Percentiles rank a stretch among this genome's conserved stretches.
phyloP scores from a whole-genome alignment of 2,113 vertebrate genomes.

The Paramormyrops kingsleyae region DNA sequence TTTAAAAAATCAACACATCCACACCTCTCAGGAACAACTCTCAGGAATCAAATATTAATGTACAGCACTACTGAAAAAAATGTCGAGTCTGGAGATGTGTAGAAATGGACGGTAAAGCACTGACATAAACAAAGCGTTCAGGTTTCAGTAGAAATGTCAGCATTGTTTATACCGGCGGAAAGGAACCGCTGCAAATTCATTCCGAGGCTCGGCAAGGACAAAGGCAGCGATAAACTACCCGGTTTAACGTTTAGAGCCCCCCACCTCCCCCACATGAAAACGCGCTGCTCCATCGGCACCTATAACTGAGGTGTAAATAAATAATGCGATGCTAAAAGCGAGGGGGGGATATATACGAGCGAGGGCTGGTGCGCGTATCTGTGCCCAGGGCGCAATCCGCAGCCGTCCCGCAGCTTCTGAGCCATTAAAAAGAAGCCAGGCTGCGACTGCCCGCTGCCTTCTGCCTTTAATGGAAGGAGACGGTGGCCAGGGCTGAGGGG shows the following conservation, averaged over 20 bases:
- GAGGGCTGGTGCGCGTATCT: background rate
- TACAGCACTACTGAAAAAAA: slow-evolving; percentile 2
- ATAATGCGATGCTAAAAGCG: background rate
- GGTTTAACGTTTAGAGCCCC: background rate
- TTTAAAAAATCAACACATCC: slow-evolving; percentile 4
- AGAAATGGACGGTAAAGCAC: background rate
- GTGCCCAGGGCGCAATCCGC: background rate
- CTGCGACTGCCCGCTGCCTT: background rate
- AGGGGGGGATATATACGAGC: background rate
- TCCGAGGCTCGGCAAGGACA: background rate
- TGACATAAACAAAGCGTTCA: background rate
- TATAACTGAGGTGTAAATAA: slow-evolving; percentile 8
- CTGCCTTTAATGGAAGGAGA: slow-evolving; percentile 5
- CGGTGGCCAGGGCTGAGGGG: slow-evolving; percentile 14
- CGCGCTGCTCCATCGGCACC: slow-evolving; percentile 4
- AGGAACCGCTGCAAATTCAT: background rate
- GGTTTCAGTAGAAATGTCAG: slow-evolving; percentile 2
- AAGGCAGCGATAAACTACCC: background rate
- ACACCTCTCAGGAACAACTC: background rate
- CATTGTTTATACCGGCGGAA: slow-evolving; percentile 1
- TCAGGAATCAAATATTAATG: slow-evolving; percentile 14
- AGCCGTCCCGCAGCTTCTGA: background rate
- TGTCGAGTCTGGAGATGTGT: background rate
- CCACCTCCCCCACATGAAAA: background rate
- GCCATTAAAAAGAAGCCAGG: background rate